Conservation (phyloP, 2,888 invertebrate genomes). For the Spialia ferax region DNA sequence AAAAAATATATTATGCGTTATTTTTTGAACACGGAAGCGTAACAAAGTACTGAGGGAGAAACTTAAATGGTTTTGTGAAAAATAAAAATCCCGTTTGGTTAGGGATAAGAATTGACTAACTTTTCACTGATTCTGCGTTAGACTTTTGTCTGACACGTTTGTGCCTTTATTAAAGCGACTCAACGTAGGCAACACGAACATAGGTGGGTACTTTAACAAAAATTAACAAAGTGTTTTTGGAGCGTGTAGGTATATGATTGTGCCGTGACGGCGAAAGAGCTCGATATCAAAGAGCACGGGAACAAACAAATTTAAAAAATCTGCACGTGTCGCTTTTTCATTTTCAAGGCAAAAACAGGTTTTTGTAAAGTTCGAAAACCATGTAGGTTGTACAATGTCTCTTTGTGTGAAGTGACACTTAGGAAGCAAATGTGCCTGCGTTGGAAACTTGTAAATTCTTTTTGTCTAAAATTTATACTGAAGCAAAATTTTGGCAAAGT, state of each 20-base stretch:
- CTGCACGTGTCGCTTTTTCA: constrained; percentile 57
- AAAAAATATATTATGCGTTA: no score
- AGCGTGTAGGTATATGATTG: constrained; percentile 63
- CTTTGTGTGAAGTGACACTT: constrained; percentile 49
- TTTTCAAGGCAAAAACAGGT: constrained; percentile 57
- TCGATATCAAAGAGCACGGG: constrained; percentile 66
- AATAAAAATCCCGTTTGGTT: no score
- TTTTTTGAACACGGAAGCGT: no score
- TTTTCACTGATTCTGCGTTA: no score
- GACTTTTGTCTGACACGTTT: constrained; percentile 28
- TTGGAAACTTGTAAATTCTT: not conserved
- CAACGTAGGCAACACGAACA: constrained; percentile 5
- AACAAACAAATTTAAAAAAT: constrained; percentile 63
- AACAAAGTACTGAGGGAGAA: no score
- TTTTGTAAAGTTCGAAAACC: constrained; percentile 49
- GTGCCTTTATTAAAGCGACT: constrained; percentile 18
- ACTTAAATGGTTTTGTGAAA: no score
- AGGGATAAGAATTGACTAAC: no score
- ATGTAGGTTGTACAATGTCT: constrained; percentile 48
- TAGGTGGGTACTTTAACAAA: constrained; percentile 44
- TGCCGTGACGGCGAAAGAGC: constrained; percentile 61
- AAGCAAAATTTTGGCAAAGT: no score
- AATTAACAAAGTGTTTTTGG: constrained; percentile 56
- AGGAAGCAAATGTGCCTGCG: constrained; percentile 17
- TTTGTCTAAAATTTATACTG: no score